Base-by-base conservation (phyloP, 2,888 invertebrate species). In the Eretmocerus hayati region DNA sequence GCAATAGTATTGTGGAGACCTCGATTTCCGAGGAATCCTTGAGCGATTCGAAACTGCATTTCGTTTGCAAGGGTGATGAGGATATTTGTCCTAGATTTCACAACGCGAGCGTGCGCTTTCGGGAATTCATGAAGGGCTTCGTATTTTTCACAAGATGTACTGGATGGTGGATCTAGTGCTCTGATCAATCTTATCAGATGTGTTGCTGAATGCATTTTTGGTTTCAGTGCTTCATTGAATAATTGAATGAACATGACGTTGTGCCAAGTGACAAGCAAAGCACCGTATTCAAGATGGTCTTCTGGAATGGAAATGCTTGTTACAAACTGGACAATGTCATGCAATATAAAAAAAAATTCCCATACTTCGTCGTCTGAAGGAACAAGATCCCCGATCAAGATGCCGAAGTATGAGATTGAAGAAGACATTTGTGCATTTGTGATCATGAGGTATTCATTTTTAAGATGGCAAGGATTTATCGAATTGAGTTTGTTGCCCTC, bases 361-460 rank as follows among this genome's bases (percentile, higher is more conserved):
- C 45, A 53, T 8, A 37, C 45, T 13, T 37, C 21, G 48, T 48
- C 38, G 11, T 50, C 45, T 15, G 32, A 18, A 13, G 47, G 47
- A 21, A 53, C 23, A 13, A 47, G 39, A 51, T 54, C 50, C 26
- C 51, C 50, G 26, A 54, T 42, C 15, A 54, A 42, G 16, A 51
- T 43, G 5, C 3, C 40, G 21, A 62, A 62, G 52, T 60, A 58
- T 40, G 56, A 51, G 11, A 57, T 50, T 32, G 60, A 56, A 46
- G 48, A 52, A 36, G 56, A 51, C 62, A 62, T 63, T 60, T 63
- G 62, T 20, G 60, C 50, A 36, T 60, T 57, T 15, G 62, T 62
- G 18, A 58, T 48, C n/a, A 58, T 56, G 16, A 62, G 4, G 16
- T 41, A 31, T 8, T 13, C 41, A 5, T 41, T 30, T 18, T 41